phyloP scores from a whole-genome alignment of 2,888 invertebrate genomes.

The Hedya salicella region DNA sequence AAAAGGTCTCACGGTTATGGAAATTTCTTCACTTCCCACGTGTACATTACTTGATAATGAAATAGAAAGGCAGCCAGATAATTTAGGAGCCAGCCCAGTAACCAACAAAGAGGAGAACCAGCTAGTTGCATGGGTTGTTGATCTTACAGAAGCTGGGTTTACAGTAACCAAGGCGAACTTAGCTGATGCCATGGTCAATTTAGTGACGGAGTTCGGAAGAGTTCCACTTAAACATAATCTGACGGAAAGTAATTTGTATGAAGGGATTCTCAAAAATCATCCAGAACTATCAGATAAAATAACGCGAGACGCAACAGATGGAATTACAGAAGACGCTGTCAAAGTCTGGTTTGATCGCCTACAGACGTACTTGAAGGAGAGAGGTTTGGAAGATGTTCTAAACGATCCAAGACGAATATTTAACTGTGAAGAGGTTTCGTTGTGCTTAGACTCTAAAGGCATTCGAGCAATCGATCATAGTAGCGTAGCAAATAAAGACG shows the following conservation, averaged over 20 bases:
- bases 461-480: background rate
- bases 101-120: conserved; percentile 1
- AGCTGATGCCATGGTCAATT: conserved; percentile 1
- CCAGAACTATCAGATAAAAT: conserved; percentile 4
- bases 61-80: background rate
- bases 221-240: background rate
- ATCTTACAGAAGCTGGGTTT: conserved; percentile 9
- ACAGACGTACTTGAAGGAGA: conserved; percentile 4
- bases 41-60: no score
- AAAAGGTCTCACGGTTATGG: conserved; percentile 1
- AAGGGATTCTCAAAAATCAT: background rate
- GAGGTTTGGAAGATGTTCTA: background rate
- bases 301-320: background rate
- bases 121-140: background rate
- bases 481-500: background rate
- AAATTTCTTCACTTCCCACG: background rate
- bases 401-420: background rate
- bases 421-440: conserved; percentile 1
- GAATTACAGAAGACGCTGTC: background rate
- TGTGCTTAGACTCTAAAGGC: background rate
- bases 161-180: background rate
- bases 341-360: conserved; percentile 2
- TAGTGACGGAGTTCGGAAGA: background rate
- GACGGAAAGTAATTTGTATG: background rate
- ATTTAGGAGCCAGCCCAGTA: background rate